A percentile compares a stretch with the other conserved stretches of the same genome.
phyloP scores from a whole-genome alignment of 37 sponge, comb jelly and placozoan genomes.

The Lycopodina hypogea region DNA sequence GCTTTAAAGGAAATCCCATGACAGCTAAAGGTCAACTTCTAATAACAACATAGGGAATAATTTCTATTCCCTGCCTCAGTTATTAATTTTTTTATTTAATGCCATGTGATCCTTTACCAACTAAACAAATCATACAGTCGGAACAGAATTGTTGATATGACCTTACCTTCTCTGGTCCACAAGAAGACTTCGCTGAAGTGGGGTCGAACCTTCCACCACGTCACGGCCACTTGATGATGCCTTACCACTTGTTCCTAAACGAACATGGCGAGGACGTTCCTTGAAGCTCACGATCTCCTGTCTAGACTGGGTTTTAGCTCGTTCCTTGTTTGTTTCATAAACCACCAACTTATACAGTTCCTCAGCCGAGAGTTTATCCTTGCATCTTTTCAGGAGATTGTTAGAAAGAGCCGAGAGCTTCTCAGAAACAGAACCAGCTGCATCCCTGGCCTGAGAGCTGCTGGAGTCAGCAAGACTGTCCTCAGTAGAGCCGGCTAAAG shows the following conservation, averaged over 20 bases:
- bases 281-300: slow-evolving; percentile 10
- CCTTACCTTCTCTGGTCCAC: too few species aligned
- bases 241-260: not conserved
- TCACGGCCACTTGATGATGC: too few species aligned
- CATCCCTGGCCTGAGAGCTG: not conserved
- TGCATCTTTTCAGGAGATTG: slow-evolving; percentile 1
- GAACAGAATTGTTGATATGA: too few species aligned
- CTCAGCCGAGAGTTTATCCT: slow-evolving; percentile 22
- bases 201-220: too few species aligned
- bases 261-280: slow-evolving; percentile 6
- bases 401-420: slow-evolving; percentile 11
- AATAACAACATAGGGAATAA: too few species aligned
- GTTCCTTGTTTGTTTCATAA: slow-evolving; percentile 17
- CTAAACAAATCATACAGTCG: too few species aligned
- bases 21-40: too few species aligned
- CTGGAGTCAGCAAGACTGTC: not conserved
- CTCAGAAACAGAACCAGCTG: not conserved
- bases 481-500: slow-evolving; percentile 21
- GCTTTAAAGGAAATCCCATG: too few species aligned
- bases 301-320: not conserved
- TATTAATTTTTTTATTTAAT: too few species aligned
- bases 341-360: slow-evolving; percentile 18
- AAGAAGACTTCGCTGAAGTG: too few species aligned
- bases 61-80: too few species aligned
- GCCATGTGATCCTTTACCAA: too few species aligned